Conservation (phyloP, 2,888 invertebrate genomes). For the Gisinianus flammeolus region DNA sequence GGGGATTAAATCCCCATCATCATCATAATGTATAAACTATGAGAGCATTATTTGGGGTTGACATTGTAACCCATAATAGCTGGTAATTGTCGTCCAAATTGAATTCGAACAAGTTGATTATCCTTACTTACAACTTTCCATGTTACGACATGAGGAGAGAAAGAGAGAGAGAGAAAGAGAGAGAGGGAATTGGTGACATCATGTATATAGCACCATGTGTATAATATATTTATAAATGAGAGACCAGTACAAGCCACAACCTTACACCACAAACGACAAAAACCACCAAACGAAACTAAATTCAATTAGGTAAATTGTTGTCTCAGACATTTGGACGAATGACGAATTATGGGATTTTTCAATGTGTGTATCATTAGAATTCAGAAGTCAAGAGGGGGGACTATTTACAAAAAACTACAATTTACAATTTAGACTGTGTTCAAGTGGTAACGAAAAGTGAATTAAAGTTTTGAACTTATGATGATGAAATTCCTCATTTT, state of each 20-base stretch:
- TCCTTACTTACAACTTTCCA: background rate
- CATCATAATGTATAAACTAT: too few relatives aligned
- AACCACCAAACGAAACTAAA: background rate
- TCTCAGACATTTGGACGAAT: too few relatives aligned
- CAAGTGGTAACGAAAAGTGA: too few relatives aligned
- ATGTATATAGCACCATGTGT: background rate
- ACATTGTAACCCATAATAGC: slow-evolving; percentile 21
- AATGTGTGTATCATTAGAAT: too few relatives aligned
- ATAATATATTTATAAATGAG: background rate
- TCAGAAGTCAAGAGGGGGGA: too few relatives aligned
- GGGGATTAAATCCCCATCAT: background rate
- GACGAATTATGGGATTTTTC: too few relatives aligned
- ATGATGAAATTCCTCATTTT: background rate
- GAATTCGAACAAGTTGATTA: slow-evolving; percentile 21
- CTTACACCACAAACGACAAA: background rate
- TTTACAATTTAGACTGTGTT: too few relatives aligned
- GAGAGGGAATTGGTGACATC: slow-evolving; percentile 1
- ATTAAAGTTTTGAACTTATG: too few relatives aligned
- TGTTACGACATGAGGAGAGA: background rate
- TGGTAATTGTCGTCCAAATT: slow-evolving; percentile 20
- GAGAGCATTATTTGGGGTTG: slow-evolving; percentile 18
- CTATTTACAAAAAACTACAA: too few relatives aligned
- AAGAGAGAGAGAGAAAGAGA: background rate
- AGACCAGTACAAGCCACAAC: background rate
- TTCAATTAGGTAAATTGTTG: slow-evolving; percentile 1